Percentiles rank a stretch among this genome's conserved stretches.
Evolutionary conservation across 2,888 invertebrate genomes (phyloP).

Genomic region (Nomada flava): DNA sequence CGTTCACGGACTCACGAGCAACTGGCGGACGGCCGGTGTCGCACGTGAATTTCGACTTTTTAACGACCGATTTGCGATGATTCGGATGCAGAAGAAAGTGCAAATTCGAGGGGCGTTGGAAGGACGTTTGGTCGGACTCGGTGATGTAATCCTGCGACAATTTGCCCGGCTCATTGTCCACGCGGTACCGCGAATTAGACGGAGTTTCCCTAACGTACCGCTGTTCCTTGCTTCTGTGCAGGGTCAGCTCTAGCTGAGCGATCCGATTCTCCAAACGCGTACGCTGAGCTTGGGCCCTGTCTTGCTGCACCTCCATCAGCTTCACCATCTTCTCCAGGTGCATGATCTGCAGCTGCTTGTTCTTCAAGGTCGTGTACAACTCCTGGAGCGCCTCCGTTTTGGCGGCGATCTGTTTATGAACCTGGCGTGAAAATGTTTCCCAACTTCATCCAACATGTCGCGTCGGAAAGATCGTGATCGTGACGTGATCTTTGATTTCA

Average conservation of each 20-base stretch:
- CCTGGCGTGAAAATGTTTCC: slow-evolving; percentile 77
- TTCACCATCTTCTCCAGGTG: slow-evolving; percentile 86
- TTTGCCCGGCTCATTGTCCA: slow-evolving; percentile 13
- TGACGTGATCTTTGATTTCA: background rate
- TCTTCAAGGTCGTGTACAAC: slow-evolving; percentile 85
- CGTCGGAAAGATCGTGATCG: background rate
- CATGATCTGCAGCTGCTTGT: slow-evolving; percentile 86
- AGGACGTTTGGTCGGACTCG: slow-evolving; percentile 35
- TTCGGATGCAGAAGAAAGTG: background rate
- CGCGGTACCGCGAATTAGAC: slow-evolving; percentile 1
- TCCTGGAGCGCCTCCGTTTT: slow-evolving; percentile 86
- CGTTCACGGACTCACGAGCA: background rate
- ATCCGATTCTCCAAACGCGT: slow-evolving; percentile 87
- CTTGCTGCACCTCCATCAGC: slow-evolving; percentile 86
- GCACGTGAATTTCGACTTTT: background rate
- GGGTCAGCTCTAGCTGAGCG: slow-evolving; percentile 86
- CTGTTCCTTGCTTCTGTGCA: slow-evolving; percentile 76
- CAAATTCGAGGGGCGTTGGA: slow-evolving; percentile 2
- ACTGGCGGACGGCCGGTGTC: background rate
- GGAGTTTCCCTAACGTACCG: slow-evolving; percentile 76
- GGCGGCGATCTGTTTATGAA: slow-evolving; percentile 85
- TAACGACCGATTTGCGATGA: background rate
- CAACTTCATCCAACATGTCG: background rate
- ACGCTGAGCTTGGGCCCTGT: slow-evolving; percentile 86
- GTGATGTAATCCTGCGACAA: slow-evolving; percentile 20